phyloP scores from a whole-genome alignment of 2,113 vertebrate species.

The Trochalopteron elliotii region DNA sequence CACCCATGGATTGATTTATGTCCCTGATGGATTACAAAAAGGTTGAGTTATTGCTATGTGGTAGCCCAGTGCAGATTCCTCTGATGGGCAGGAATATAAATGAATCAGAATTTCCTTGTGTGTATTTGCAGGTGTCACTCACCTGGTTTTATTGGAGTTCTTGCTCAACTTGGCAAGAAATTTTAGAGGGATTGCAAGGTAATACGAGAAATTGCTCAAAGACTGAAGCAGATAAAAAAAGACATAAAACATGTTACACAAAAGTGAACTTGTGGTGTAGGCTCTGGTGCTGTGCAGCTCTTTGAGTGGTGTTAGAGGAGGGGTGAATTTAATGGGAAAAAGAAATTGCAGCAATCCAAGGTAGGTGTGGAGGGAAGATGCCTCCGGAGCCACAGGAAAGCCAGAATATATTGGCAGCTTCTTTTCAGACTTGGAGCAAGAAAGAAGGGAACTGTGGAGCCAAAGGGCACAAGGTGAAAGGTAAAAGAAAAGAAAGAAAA shows the following conservation, averaged over 20 bases:
- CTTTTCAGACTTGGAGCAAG: neutral
- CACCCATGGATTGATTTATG: neutral
- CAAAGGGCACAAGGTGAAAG: neutral
- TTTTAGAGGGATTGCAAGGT: neutral
- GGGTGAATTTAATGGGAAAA: rapidly evolving
- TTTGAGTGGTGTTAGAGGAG: neutral
- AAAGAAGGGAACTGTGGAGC: neutral
- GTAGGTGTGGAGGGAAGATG: neutral
- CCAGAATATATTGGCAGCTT: neutral
- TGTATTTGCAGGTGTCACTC: neutral
- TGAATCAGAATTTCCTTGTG: neutral
- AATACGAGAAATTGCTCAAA: neutral
- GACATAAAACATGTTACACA: neutral
- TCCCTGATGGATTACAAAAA: neutral
- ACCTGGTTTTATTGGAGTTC: neutral
- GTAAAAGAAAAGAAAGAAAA: neutral
- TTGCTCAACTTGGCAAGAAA: neutral
- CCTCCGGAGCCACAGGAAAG: neutral
- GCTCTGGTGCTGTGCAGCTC: neutral
- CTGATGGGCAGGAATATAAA: neutral
- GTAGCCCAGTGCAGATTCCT: neutral
- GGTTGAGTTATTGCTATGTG: neutral
- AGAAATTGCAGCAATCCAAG: neutral
- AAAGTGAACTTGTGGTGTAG: neutral
- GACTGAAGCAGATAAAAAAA: neutral